Percentiles rank a stretch among this genome's conserved stretches.
phyloP scores from a whole-genome alignment of 2,888 invertebrate species.

The Tigriopus californicus region DNA sequence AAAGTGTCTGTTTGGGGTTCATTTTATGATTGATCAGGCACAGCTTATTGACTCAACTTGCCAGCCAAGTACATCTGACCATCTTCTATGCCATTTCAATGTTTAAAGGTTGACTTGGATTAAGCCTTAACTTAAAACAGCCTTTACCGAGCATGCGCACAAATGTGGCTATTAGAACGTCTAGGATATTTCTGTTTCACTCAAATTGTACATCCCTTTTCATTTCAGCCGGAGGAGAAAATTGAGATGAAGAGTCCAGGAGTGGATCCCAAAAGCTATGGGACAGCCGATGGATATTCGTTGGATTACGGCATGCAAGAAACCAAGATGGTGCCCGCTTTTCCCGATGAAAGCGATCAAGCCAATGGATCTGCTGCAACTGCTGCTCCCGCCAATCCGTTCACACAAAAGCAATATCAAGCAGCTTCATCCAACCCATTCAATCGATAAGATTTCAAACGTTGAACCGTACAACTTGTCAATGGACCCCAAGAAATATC shows the following conservation, averaged over 20 bases:
- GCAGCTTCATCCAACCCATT: constrained; percentile 10
- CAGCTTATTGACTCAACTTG: no score
- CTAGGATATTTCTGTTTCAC: no score
- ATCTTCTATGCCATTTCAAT: no score
- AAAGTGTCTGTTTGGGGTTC: no score
- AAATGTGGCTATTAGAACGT: no score
- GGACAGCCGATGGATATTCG: not conserved
- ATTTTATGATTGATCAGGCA: no score
- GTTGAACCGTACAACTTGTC: not conserved
- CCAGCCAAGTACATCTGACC: no score
- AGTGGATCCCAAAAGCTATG: not conserved
- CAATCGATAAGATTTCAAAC: not conserved
- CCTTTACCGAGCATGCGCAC: no score
- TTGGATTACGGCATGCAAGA: constrained; percentile 2
- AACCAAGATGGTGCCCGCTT: not conserved
- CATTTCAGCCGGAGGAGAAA: not conserved
- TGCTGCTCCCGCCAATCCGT: constrained; percentile 10
- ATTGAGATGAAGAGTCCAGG: constrained; percentile 2
- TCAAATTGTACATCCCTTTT: no score
- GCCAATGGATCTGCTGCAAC: not conserved
- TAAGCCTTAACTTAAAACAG: no score
- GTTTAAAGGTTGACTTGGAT: no score
- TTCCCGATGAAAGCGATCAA: not conserved
- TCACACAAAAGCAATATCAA: constrained; percentile 12
- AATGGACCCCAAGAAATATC: not conserved